Percentiles rank a stretch among this genome's conserved stretches.
These are phyloP conservation scores for Mobula birostris DNA, from an alignment of 2,113 vertebrate species.

Conservation along the genomic window DNA sequence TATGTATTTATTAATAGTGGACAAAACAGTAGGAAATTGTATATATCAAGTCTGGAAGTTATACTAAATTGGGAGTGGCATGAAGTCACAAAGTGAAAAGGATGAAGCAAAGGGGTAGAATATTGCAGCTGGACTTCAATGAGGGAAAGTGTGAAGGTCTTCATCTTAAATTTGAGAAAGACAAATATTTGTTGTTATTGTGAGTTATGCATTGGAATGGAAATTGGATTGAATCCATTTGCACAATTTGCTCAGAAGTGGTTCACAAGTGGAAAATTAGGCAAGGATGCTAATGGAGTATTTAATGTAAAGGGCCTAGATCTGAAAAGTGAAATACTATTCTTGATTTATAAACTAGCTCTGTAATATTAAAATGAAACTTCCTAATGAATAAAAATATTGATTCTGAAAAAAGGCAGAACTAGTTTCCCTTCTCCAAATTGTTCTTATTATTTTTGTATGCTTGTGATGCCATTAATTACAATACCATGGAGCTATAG, in stretches of 20 bases:
- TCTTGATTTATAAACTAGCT: too few species aligned
- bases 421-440: too few species aligned
- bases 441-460: too few species aligned
- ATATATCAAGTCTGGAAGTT: neutral
- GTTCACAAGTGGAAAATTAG: neutral
- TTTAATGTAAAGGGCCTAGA: neutral
- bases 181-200: neutral
- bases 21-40: neutral
- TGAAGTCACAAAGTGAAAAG: neutral
- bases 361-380: too few species aligned
- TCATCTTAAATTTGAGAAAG: neutral
- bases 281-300: neutral
- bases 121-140: neutral
- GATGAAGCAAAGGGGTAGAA: neutral
- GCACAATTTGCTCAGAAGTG: neutral
- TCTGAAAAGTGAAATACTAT: neutral
- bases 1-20: neutral
- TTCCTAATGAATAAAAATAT: too few species aligned
- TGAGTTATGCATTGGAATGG: too few species aligned
- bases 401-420: too few species aligned
- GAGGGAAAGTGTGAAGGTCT: too few species aligned
- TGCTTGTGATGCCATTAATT: too few species aligned
- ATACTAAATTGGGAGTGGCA: neutral
- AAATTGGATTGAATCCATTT: neutral
- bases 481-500: too few species aligned